A percentile compares a stretch with the other conserved stretches of the same genome.
Evolutionary conservation across 2,888 invertebrate species (phyloP).

Genomic region (Drosophila basisetae): DNA sequence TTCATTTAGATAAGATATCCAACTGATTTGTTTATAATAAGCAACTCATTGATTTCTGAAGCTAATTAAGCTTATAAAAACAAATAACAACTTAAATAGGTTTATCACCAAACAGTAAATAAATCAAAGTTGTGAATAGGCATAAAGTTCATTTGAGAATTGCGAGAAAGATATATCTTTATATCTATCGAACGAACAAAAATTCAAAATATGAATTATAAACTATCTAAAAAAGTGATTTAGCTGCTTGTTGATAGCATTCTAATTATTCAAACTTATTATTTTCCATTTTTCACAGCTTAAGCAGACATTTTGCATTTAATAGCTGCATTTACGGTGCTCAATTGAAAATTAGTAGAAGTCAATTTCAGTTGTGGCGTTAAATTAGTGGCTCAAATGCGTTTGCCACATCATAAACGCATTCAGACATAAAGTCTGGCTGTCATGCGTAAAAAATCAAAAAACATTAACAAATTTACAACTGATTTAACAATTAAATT

Average conservation of each 20-base stretch:
- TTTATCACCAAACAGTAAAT: neutral
- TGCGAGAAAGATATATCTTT: neutral
- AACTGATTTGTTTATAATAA: neutral
- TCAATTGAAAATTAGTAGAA: neutral
- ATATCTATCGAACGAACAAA: neutral
- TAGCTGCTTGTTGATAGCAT: neutral
- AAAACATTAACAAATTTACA: constrained; percentile 68
- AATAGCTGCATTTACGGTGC: neutral
- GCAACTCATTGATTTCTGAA: neutral
- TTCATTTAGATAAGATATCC: neutral
- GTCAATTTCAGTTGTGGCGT: constrained; percentile 13
- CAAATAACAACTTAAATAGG: neutral
- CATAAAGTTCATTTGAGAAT: neutral
- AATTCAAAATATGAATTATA: neutral
- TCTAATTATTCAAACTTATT: neutral
- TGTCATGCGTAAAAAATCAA: constrained; percentile 37
- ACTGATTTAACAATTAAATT: constrained; percentile 76
- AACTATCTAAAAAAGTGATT: neutral
- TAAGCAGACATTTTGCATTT: neutral
- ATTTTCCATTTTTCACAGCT: neutral
- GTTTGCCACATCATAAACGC: constrained; percentile 44
- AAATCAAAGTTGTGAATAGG: neutral
- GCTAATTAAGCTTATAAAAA: neutral
- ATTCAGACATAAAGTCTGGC: constrained; percentile 48
- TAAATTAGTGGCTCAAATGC: constrained; percentile 48